Evolutionary conservation across 2,797 vertebrate species (phyloP).

Genomic region (Choloepus didactylus): DNA sequence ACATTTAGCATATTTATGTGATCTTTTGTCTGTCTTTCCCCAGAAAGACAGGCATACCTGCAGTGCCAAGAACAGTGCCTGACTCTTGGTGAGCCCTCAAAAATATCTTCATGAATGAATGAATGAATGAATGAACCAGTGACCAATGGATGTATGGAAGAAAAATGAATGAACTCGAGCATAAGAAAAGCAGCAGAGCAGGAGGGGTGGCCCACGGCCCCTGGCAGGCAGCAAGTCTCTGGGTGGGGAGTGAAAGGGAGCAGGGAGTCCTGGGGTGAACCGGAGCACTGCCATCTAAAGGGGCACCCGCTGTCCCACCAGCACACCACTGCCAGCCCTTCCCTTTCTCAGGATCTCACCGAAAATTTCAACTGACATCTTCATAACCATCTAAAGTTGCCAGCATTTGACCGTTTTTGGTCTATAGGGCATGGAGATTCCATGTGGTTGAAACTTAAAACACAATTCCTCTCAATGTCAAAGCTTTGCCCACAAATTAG

Average conservation of each 20-base stretch:
- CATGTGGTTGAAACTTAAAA: not conserved
- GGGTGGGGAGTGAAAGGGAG: not conserved
- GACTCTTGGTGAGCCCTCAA: not conserved
- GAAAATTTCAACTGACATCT: not conserved
- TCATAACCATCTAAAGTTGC: not conserved
- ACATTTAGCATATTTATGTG: not conserved
- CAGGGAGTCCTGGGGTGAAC: not conserved
- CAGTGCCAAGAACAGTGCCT: not conserved
- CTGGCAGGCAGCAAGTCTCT: not conserved
- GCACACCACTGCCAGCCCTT: not conserved
- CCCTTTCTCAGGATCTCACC: not conserved
- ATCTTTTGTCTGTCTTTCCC: not conserved
- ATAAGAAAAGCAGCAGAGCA: not conserved
- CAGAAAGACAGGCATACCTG: not conserved
- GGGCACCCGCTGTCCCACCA: not conserved
- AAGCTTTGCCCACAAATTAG: no score
- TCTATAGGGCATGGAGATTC: not conserved
- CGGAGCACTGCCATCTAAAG: not conserved
- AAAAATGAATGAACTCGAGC: fast-evolving
- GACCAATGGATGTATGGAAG: not conserved
- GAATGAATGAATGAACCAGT: not conserved
- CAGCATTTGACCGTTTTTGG: not conserved
- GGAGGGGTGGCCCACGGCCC: fast-evolving
- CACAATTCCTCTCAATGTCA: not conserved
- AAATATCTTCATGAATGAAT: not conserved